These are phyloP conservation scores for Anodontia alba DNA, from an alignment of 2,888 invertebrate species.

Conservation along the genomic window DNA sequence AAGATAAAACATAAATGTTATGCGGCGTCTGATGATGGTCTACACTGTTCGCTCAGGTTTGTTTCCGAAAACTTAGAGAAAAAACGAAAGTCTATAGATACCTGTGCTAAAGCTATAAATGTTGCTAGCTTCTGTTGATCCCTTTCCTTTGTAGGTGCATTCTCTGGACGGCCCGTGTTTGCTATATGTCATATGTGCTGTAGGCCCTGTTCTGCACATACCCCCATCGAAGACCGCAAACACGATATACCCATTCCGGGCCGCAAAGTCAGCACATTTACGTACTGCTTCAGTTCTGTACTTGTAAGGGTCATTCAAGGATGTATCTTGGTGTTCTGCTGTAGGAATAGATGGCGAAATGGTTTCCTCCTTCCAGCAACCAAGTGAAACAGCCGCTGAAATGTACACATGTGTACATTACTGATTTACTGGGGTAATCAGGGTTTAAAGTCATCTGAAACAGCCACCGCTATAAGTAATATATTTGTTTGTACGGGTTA, in stretches of 20 bases:
- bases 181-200: neutral
- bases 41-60: no score
- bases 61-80: no score
- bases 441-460: no score
- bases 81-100: no score
- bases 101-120: constrained; percentile 68
- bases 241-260: constrained; percentile 52
- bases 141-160: constrained; percentile 58
- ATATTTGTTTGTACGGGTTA: no score
- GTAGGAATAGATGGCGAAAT: constrained; percentile 56
- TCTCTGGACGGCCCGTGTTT: constrained; percentile 31
- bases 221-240: constrained; percentile 67
- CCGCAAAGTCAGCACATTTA: constrained; percentile 66
- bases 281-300: constrained; percentile 52
- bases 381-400: constrained; percentile 64
- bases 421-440: neutral
- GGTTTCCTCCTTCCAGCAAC: constrained; percentile 62
- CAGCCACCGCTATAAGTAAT: no score
- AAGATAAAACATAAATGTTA: no score
- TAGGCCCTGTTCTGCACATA: constrained; percentile 62
- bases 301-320: constrained; percentile 51
- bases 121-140: constrained; percentile 54
- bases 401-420: neutral
- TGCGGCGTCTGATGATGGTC: no score
- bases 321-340: constrained; percentile 51